Conservation (phyloP, 2,797 vertebrate genomes). For the Sciurus carolinensis region DNA sequence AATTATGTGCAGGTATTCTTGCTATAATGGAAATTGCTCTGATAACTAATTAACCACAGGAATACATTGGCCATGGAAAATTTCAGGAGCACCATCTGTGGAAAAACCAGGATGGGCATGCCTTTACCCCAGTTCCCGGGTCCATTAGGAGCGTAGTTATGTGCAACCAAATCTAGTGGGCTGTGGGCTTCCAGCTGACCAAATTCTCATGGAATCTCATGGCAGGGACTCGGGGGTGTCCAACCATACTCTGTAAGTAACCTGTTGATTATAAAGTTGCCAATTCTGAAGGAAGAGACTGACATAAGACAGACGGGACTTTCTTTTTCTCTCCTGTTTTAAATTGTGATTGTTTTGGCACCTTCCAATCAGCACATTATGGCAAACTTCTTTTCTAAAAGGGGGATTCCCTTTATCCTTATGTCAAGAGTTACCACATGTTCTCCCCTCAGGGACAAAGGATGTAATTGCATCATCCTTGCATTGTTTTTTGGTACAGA, state of each 20-base stretch:
- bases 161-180: background rate
- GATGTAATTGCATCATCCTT: background rate
- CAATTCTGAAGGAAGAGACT: constrained; percentile 12
- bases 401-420: constrained; percentile 19
- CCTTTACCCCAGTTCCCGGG: constrained; percentile 72
- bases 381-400: constrained; percentile 24
- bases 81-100: constrained; percentile 68
- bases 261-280: background rate
- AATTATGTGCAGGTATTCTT: constrained; percentile 79
- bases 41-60: constrained; percentile 81
- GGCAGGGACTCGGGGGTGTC: background rate
- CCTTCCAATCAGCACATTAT: background rate
- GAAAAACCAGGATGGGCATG: constrained; percentile 76
- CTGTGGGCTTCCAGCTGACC: background rate
- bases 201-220: background rate
- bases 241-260: background rate
- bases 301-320: background rate
- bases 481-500: background rate
- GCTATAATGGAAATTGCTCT: constrained; percentile 79
- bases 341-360: constrained; percentile 24
- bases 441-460: constrained; percentile 30
- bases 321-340: background rate
- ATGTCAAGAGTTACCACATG: background rate
- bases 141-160: constrained; percentile 57
- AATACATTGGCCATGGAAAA: constrained; percentile 82